Conservation (phyloP, 2,888 invertebrate genomes). For the Scrobipalpa atriplicella region DNA sequence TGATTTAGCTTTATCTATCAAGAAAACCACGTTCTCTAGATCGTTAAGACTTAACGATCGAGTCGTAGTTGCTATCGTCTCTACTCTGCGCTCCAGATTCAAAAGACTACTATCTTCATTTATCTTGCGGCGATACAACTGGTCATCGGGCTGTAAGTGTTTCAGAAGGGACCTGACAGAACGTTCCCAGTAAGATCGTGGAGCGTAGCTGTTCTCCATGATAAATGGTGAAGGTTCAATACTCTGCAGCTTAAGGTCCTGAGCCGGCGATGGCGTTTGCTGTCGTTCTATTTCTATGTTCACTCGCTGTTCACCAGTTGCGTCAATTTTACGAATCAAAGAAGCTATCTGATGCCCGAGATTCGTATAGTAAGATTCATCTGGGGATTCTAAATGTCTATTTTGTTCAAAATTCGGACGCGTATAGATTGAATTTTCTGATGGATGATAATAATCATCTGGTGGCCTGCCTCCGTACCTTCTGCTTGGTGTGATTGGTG, state of each 20-base stretch:
- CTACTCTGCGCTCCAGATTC: constrained; percentile 67
- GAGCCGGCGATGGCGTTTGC: constrained; percentile 40
- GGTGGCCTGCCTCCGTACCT: not conserved
- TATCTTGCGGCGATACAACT: constrained; percentile 43
- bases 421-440: not conserved
- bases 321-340: constrained; percentile 60
- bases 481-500: constrained; percentile 24
- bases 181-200: constrained; percentile 70
- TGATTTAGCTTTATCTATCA: constrained; percentile 47
- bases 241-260: constrained; percentile 35
- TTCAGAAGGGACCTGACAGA: constrained; percentile 65
- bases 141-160: constrained; percentile 39
- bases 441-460: not conserved
- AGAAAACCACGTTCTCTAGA: constrained; percentile 65
- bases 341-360: constrained; percentile 72
- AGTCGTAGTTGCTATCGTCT: constrained; percentile 51
- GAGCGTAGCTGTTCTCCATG: constrained; percentile 52
- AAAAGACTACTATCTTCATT: constrained; percentile 59
- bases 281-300: constrained; percentile 49
- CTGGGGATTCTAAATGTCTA: constrained; percentile 35
- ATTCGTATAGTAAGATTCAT: constrained; percentile 62
- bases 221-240: constrained; percentile 34
- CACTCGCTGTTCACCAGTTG: constrained; percentile 47
- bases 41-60: constrained; percentile 57
- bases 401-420: not conserved